Percentiles rank a stretch among this genome's conserved stretches.
Conservation (phyloP, 2,113 vertebrate species). For the Myodes glareolus region DNA sequence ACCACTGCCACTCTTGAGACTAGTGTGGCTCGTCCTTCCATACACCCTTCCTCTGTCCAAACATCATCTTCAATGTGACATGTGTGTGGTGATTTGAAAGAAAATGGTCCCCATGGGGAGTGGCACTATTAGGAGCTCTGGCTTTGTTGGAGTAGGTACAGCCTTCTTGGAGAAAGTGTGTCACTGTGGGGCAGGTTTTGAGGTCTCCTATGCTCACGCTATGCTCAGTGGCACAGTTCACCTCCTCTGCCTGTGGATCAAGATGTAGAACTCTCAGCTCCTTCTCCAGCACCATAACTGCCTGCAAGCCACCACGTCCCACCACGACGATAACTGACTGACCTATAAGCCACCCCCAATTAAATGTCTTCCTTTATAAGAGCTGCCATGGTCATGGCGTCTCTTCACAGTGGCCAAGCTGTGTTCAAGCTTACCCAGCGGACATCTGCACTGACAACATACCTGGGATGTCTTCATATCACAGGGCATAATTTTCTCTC, state of each 20-base stretch:
- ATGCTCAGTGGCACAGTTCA: not conserved
- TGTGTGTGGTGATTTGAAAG: not conserved
- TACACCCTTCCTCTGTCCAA: not conserved
- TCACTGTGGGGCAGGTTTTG: not conserved
- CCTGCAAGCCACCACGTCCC: not conserved
- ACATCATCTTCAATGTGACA: not conserved
- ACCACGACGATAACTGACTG: not conserved
- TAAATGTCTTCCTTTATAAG: not conserved
- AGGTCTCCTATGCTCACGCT: not conserved
- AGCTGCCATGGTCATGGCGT: not conserved
- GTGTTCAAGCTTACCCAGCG: not conserved
- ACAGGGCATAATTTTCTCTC: not conserved
- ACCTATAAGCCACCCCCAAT: not conserved
- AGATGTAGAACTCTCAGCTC: not conserved
- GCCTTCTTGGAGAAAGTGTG: not conserved
- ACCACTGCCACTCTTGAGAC: not conserved
- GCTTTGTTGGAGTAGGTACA: not conserved
- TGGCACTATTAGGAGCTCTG: not conserved
- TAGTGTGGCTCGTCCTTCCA: not conserved
- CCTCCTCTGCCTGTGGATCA: not conserved
- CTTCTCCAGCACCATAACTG: not conserved
- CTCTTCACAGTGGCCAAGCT: not conserved
- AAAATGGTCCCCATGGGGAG: not conserved
- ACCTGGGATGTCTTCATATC: not conserved
- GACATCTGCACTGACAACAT: not conserved